Evolutionary conservation across 2,797 vertebrate genomes (phyloP), one percentile per base, ranked within the genome.

Genomic region (Clamator glandarius): DNA sequence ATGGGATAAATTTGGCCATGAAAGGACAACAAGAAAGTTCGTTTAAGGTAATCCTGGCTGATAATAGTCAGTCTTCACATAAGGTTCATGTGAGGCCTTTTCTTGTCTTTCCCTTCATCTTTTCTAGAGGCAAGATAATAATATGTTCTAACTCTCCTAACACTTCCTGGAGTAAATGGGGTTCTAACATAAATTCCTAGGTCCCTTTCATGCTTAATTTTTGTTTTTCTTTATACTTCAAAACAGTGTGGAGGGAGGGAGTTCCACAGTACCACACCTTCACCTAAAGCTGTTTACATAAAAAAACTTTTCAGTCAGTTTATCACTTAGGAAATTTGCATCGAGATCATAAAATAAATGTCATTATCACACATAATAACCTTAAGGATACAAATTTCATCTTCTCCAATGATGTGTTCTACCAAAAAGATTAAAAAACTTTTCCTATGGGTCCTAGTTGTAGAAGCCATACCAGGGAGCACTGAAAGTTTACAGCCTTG

Each of bases 1-100:
- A 54, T 50, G 31, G 64, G 36, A 94, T 67, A 87, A 95, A 94
- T 87, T 89, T 89, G 28, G 16, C 11, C 26, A 78, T 93, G 72
- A 66, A 17, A 68, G 13, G 33, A 39, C 5, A 61, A 74, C 11
- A 52, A 23, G 9, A 61, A 90, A 74, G 33, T 83, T 67, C 3
- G 41, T 78, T 79, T 80, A 48, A 77, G 25, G 33, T 36, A 59
- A 41, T 19, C 16, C 26, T 35, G 15, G 8, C 24, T 58, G 31
- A 83, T 50, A 67, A 68, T 6, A 91, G 18, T 80, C 77, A 41
- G 77, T 67, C 44, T 94, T 89, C 52, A 70, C 18, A 41, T 33
- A 19, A 70, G 39, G n/a, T 75, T 85, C 35, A 31, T 61, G 61
- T 6, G 2, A 92, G 15, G 23, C 15, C 4, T 68, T 33, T 70